These are phyloP conservation scores for Rutpela maculata DNA, from an alignment of 2,888 invertebrate species.

Conservation along the genomic window DNA sequence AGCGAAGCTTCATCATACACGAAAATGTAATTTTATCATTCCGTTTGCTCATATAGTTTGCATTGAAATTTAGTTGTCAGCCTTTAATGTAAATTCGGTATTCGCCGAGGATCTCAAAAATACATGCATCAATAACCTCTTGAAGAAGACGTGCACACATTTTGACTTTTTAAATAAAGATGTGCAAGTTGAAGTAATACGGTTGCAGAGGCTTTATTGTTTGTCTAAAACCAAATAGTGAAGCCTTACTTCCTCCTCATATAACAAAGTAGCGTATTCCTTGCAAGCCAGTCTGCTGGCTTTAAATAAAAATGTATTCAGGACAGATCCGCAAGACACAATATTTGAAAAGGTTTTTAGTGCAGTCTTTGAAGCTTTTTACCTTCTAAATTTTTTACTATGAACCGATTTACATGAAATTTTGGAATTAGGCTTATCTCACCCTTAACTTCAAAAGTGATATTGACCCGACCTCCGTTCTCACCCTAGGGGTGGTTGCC, in stretches of 20 bases:
- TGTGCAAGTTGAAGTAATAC: conserved; percentile 5
- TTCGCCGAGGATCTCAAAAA: neutral
- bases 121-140: conserved; percentile 4
- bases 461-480: too few species aligned
- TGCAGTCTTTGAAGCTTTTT: too few species aligned
- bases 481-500: too few species aligned
- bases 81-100: conserved; percentile 1
- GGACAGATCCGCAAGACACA: neutral
- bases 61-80: neutral
- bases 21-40: neutral
- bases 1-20: neutral
- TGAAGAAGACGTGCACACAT: neutral
- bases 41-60: neutral
- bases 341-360: neutral
- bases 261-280: conserved; percentile 18
- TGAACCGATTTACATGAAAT: too few species aligned
- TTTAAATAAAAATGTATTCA: conserved; percentile 1
- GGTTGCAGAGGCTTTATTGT: conserved; percentile 12
- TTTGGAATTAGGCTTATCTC: too few species aligned
- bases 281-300: neutral
- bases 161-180: conserved; percentile 12
- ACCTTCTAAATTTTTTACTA: too few species aligned
- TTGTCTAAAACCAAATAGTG: conserved; percentile 7
- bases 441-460: too few species aligned
- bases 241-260: conserved; percentile 4